Conservation (phyloP, 2,113 vertebrate species). For the Nerophis lumbriciformis region DNA sequence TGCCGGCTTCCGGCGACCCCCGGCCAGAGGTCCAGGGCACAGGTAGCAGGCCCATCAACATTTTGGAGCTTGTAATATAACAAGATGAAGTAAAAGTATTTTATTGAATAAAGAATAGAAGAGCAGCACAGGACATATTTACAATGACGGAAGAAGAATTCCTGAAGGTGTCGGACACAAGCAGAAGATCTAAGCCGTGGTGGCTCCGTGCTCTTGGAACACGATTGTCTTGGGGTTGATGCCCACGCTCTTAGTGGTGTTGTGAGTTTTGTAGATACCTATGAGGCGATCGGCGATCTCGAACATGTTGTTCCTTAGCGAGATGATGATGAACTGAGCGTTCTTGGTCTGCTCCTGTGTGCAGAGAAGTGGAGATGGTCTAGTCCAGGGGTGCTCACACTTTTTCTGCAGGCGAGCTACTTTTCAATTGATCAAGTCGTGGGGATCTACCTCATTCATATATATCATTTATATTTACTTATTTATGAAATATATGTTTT, state of each 20-base stretch:
- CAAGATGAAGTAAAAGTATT: no score
- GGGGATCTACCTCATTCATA: no score
- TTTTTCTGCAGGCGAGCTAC: no score
- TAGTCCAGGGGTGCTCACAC: no score
- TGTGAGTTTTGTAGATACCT: constrained; percentile 94
- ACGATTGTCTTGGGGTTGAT: constrained; percentile 89
- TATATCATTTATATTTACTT: no score
- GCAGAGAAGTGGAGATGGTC: not conserved
- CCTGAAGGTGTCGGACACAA: not conserved
- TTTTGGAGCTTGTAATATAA: no score
- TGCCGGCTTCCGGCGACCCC: no score
- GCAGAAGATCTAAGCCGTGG: constrained; percentile 4
- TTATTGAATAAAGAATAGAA: no score
- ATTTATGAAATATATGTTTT: no score
- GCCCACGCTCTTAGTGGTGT: constrained; percentile 88
- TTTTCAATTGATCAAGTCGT: no score
- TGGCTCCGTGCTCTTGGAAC: constrained; percentile 68
- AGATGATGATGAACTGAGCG: constrained; percentile 98
- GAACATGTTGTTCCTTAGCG: constrained; percentile 98
- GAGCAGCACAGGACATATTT: not conserved
- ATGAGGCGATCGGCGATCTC: constrained; percentile 93
- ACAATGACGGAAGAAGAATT: not conserved
- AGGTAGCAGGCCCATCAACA: no score
- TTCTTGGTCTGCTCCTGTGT: constrained; percentile 97
- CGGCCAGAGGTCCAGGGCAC: no score